A percentile compares a stretch with the other conserved stretches of the same genome.
phyloP scores from a whole-genome alignment of 2,797 vertebrate genomes.

The Acanthurus lineatus region DNA sequence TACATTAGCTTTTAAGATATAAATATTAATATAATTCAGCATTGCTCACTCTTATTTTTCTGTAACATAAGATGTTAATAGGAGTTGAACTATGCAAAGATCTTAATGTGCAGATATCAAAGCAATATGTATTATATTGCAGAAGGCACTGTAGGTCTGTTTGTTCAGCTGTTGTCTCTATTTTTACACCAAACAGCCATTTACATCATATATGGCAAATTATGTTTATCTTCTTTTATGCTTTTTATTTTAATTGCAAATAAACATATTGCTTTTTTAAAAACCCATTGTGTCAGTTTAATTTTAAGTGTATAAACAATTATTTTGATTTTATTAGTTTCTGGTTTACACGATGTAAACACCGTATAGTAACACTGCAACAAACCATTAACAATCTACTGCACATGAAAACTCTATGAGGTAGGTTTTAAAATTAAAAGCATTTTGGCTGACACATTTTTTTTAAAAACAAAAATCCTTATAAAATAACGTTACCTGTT shows the following conservation, averaged over 20 bases:
- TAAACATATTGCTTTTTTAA: background rate
- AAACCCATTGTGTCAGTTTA: background rate
- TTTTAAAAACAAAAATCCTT: no score
- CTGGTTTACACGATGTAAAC: conserved; percentile 53
- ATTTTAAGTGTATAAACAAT: background rate
- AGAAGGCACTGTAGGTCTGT: background rate
- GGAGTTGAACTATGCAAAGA: background rate
- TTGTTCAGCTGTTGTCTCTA: conserved; percentile 40
- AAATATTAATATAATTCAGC: background rate
- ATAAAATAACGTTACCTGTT: conserved; percentile 85
- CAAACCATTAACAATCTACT: background rate
- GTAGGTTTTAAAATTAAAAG: background rate
- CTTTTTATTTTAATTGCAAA: background rate
- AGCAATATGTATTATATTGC: background rate
- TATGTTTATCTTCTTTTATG: background rate
- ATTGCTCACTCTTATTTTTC: background rate
- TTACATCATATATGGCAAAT: conserved; percentile 5
- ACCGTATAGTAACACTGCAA: conserved; percentile 16
- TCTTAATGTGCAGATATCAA: background rate
- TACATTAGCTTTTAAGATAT: background rate
- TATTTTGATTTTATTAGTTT: conserved; percentile 29
- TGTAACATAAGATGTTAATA: background rate
- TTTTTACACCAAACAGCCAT: conserved; percentile 16
- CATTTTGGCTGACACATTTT: background rate
- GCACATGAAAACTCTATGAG: background rate